Evolutionary conservation across 2,888 invertebrate genomes (phyloP), one percentile per base, ranked within the genome.

Genomic region (Cryptus armator): DNA sequence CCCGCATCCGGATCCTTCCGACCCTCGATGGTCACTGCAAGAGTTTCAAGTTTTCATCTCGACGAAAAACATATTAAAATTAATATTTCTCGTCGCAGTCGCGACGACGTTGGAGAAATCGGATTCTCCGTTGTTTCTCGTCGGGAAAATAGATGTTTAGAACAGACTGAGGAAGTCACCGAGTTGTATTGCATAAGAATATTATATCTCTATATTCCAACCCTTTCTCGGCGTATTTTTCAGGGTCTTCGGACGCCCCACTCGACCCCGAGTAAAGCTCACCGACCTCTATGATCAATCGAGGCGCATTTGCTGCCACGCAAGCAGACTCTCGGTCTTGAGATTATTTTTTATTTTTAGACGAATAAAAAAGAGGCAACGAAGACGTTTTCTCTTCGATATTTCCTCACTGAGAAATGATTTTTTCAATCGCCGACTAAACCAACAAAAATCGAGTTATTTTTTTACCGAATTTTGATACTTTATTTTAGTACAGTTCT

Each of bases 11-110:
- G 62, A 0, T 10, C 43, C 16, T 85, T 95, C 0, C 96, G 95
- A 0, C 97, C 96, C 89, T 96, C 95, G 64, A 97, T 93, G 0
- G 96, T 96, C 86, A 97, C 97, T 97, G 91, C 0, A 91, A 92
- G 14, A 87, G 53, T 14, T 84, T 9, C 1, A 46, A 83, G 79
- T 71, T 66, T 70, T 66, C 62, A 32, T 62, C 14, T 43, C 0
- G 19, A 51, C 16, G 10, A 43, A n/a, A 67, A 24, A 64, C 14
- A 37, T 9, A 37, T 24, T 10, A 3, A 59, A 19, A 12, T 6
- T 10, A n/a, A 53, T 46, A 46, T 46, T 2, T 24, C 24, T 24
- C 24, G 24, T 24, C 3, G 24, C 2, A 3, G 24, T 24, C 24
- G 24, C 24, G 24, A 24, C 24, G 12, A 48, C 48, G 48, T 14